Base-by-base conservation (phyloP, 2,888 invertebrate species). In the Polymixis flavicincta region DNA sequence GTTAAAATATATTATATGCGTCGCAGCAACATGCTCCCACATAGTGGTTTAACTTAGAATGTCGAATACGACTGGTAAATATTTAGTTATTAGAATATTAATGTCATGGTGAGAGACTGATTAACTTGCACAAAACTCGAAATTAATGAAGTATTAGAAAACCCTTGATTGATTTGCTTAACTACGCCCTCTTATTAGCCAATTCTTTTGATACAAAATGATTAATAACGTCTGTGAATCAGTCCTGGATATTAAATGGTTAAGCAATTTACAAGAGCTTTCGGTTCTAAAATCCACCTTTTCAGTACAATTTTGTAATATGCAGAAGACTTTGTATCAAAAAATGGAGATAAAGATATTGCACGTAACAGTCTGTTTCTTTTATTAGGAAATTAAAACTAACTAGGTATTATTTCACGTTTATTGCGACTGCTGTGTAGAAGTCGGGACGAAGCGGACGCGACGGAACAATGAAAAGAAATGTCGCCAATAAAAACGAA, bases 1-100 rank as follows among this genome's bases (percentile, higher is more conserved):
- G 84, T 86, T 89, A 69, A 89, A 87, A 86, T 88, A 85, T 88
- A 88, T 84, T 80, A 81, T 85, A 69, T 72, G 66, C 42, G 50
- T 37, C 45, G 61, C 45, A 76, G 67, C 70, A 69, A 83, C 73
- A 77, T 75, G 74, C 65, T 57, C 59, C 66, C 69, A n/a, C 59
- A 54, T 32, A 71, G 80, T 64, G 76, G 83, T 80, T 79, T 74
- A 74, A 78, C 76, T 74, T 73, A 63, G 59, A 67, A 69, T 70
- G 74, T 59, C 28, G 54, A 48, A 32, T 50, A 68, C 60, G 37
- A 76, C 72, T 77, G 57, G 60, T 84, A 57, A n/a, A 54, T 68
- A 37, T 52, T 68, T 67, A 60, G 25, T 50, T 72, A 63, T 60
- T 42, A n/a, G 22, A 59, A 28, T 68, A 64, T 64, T 75, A n/a